These are phyloP conservation scores for Strix aluco DNA, from an alignment of 2,113 vertebrate species.

Conservation along the genomic window DNA sequence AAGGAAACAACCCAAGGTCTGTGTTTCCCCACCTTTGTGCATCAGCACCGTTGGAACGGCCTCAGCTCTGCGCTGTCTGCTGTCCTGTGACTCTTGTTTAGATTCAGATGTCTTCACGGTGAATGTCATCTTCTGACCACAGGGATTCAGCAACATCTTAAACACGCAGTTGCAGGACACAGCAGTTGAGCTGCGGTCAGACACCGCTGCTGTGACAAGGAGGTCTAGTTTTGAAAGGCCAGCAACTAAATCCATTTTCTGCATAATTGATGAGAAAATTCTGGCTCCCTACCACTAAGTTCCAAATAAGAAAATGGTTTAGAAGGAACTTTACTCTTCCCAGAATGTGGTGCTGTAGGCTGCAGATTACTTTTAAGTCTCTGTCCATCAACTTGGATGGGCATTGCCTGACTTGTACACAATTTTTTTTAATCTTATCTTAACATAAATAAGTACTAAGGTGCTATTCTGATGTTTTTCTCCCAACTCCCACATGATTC, in stretches of 20 bases:
- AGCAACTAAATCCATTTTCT: background rate
- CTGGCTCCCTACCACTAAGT: background rate
- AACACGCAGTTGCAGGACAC: background rate
- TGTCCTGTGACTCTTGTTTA: background rate
- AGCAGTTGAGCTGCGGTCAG: background rate
- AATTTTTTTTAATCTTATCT: background rate
- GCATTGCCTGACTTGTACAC: background rate
- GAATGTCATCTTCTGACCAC: background rate
- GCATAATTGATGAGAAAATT: background rate
- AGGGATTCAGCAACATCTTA: background rate
- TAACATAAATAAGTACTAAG: background rate
- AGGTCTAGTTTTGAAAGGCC: background rate
- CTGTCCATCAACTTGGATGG: background rate
- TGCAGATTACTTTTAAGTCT: background rate
- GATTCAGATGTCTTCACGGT: background rate
- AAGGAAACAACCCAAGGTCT: background rate
- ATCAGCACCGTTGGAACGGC: background rate
- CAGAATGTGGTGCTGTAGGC: background rate
- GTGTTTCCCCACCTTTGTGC: background rate
- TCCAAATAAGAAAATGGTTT: background rate
- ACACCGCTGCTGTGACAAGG: background rate
- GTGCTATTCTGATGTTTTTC: background rate
- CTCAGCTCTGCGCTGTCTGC: background rate
- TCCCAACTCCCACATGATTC: background rate
- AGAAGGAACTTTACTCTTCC: background rate